Conservation (phyloP, 2,888 invertebrate species). For the Noctua fimbriata region DNA sequence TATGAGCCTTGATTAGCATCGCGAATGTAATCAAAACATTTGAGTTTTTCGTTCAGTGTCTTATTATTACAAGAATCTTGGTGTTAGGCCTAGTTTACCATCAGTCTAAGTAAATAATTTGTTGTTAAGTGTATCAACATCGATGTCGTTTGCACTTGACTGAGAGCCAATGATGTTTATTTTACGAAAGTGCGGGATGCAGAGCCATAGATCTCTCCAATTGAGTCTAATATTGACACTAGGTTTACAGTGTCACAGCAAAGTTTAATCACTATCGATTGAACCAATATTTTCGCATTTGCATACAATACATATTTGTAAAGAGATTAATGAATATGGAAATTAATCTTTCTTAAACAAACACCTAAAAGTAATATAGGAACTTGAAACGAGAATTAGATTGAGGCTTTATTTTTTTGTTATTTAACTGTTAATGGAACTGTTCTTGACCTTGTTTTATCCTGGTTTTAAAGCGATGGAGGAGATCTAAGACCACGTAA, state of each 20-base stretch:
- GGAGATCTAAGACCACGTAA: not conserved
- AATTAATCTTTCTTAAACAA: slow-evolving; percentile 7
- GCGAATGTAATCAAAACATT: slow-evolving; percentile 44
- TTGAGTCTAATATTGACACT: slow-evolving; percentile 39
- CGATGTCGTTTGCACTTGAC: slow-evolving; percentile 18
- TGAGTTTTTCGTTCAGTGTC: slow-evolving; percentile 23
- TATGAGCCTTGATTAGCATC: slow-evolving; percentile 59
- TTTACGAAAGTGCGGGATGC: slow-evolving; percentile 25
- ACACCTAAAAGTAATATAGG: not conserved
- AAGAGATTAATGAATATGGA: slow-evolving; percentile 6
- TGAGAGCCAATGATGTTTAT: slow-evolving; percentile 33
- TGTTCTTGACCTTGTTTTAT: no score
- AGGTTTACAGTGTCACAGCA: slow-evolving; percentile 16
- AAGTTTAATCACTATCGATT: slow-evolving; percentile 13
- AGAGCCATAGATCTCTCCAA: slow-evolving; percentile 32
- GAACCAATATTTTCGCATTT: slow-evolving; percentile 27
- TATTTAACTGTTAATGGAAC: not conserved
- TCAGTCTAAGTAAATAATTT: slow-evolving; percentile 18
- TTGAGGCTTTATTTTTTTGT: not conserved
- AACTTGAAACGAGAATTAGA: not conserved
- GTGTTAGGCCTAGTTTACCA: not conserved
- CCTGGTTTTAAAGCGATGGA: not conserved
- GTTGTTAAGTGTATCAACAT: slow-evolving; percentile 15
- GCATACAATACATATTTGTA: not conserved
- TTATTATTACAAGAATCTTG: not conserved